Conservation (phyloP, 2,888 invertebrate genomes). For the Pollenia labialis region DNA sequence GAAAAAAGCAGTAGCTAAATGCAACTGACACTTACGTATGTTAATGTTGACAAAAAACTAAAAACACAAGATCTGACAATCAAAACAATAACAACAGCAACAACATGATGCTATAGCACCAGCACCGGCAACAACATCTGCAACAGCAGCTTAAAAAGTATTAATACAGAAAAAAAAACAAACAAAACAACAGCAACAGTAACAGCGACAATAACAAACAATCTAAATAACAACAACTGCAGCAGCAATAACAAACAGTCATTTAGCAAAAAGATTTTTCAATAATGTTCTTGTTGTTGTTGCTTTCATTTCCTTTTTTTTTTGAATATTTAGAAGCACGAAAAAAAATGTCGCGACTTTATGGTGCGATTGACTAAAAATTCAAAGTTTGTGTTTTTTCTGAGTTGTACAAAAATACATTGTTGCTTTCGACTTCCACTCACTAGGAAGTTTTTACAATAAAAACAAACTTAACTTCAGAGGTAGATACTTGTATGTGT, state of each 20-base stretch:
- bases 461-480: neutral
- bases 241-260: slow-evolving; percentile 75
- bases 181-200: neutral
- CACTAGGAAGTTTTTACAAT: slow-evolving; percentile 28
- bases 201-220: slow-evolving; percentile 41
- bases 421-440: slow-evolving; percentile 47
- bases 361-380: slow-evolving; percentile 58
- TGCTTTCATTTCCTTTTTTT: slow-evolving; percentile 25
- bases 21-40: slow-evolving; percentile 81
- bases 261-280: slow-evolving; percentile 54
- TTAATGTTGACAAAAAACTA: slow-evolving; percentile 80
- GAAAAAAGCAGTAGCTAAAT: slow-evolving; percentile 78
- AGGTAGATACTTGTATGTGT: slow-evolving; percentile 17
- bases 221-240: slow-evolving; percentile 40
- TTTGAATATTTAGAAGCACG: neutral
- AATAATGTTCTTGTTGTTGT: neutral
- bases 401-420: slow-evolving; percentile 42
- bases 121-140: slow-evolving; percentile 57
- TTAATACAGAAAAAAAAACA: slow-evolving; percentile 16
- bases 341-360: slow-evolving; percentile 68
- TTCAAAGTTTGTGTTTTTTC: slow-evolving; percentile 38
- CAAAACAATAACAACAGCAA: slow-evolving; percentile 56
- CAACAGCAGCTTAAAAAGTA: slow-evolving; percentile 34
- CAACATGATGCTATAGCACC: slow-evolving; percentile 2
- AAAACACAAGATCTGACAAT: slow-evolving; percentile 70